Evolutionary conservation across 2,888 invertebrate species (phyloP).

Genomic region (Philhelius pedissequus): DNA sequence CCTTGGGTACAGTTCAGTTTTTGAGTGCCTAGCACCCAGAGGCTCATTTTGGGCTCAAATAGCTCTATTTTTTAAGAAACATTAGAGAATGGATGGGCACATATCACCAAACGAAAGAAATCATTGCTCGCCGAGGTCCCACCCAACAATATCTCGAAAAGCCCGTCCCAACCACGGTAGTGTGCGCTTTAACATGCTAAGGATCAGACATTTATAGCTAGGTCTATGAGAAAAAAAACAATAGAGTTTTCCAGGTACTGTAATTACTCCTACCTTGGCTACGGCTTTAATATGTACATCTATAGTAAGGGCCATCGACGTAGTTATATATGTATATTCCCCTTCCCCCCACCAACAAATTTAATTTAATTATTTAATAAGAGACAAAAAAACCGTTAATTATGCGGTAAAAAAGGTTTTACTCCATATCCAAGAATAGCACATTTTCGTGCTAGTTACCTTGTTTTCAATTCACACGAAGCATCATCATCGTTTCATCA

Average conservation of each 20-base stretch:
- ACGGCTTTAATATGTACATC: background rate
- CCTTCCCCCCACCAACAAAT: conserved; percentile 36
- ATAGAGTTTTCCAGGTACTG: background rate
- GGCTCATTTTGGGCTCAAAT: too few species aligned
- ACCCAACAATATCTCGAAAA: too few species aligned
- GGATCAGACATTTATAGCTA: too few species aligned
- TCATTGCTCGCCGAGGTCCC: too few species aligned
- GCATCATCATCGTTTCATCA: conserved; percentile 9
- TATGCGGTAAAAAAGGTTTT: background rate
- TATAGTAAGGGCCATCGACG: background rate
- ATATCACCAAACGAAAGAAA: too few species aligned
- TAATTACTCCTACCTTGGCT: background rate
- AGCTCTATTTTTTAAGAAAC: too few species aligned
- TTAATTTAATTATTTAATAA: background rate
- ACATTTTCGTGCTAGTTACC: conserved; percentile 48
- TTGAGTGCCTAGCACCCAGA: too few species aligned
- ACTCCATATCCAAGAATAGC: conserved; percentile 9
- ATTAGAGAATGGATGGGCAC: too few species aligned
- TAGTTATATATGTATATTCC: too few species aligned
- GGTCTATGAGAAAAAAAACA: background rate
- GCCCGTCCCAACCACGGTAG: too few species aligned
- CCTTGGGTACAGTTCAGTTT: too few species aligned
- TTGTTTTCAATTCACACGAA: background rate
- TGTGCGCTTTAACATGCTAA: too few species aligned
- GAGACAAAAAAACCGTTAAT: background rate